Evolutionary conservation across 1,140 invertebrate species (phyloP), one percentile per base, ranked within the genome.

Genomic region (Bradynema listronoti): DNA sequence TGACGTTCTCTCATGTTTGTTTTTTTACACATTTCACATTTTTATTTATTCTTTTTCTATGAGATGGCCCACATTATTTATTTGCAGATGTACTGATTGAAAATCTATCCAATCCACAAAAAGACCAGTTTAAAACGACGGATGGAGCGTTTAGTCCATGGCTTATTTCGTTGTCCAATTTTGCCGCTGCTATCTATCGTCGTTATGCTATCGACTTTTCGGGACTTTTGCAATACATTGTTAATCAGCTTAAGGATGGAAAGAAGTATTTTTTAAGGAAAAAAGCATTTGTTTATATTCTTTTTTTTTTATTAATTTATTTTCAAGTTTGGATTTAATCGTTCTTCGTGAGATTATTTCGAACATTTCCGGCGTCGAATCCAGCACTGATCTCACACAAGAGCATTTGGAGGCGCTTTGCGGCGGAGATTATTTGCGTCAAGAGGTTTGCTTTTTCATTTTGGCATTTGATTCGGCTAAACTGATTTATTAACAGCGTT

Each of bases 341-440:
- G 87, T 99, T 68, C 80, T 99, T 43, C 91, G 95, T 80, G 95
- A 99, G 82, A 89, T 99, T 67, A 88, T 99, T 54, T 90, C 95
- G 80, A 98, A 96, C 83, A 97, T 99, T 92, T 88, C 91, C 11
- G 94, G 94, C 1, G 91, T 98, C 61, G 94, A 98, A 82, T 87
- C 91, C 4, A 86, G 87, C 5, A 91, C 96, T 79, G 56, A 47
- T 36, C 88, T 96, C 83, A 99, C 93, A 0, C 82, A 86, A 34
- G 91, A 97, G 76, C 93, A 98, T 80, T 78, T 98, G 42, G 89
- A 93, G 75, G 91, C 92, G 0, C 88, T 97, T 86, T 85, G 87
- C 58, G 94, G 95, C 27, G 95, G 95, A 9, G 93, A 98, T 82
- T 80, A 95, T 32, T 81, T 99, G 1, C 86, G 89, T 77, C 87